A percentile compares a stretch with the other conserved stretches of the same genome.
Evolutionary conservation across 2,797 vertebrate species (phyloP).

Genomic region (Atherinosoma microstoma): DNA sequence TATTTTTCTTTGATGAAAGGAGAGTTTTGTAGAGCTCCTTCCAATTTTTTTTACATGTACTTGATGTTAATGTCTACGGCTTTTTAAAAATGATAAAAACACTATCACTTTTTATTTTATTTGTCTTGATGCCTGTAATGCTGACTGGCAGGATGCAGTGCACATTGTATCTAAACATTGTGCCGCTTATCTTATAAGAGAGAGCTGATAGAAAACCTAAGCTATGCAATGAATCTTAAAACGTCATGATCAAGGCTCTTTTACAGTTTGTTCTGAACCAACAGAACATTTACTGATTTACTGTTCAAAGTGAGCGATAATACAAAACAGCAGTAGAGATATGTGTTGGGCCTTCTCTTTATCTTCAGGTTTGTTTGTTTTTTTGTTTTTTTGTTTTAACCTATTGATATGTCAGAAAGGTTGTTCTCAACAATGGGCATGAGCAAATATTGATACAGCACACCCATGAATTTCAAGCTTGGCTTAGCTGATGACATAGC

Average conservation of each 20-base stretch:
- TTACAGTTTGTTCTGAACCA: slow-evolving; percentile 9
- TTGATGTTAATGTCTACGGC: slow-evolving; percentile 22
- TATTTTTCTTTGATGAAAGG: slow-evolving; percentile 2
- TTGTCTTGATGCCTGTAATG: slow-evolving; percentile 39
- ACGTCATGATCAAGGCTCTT: not conserved
- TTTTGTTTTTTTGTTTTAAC: slow-evolving; percentile 31
- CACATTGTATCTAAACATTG: slow-evolving; percentile 13
- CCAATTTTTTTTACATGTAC: slow-evolving; percentile 23
- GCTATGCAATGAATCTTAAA: slow-evolving; percentile 45
- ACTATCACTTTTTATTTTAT: slow-evolving; percentile 8
- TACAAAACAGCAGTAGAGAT: not conserved
- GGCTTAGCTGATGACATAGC: slow-evolving; percentile 28
- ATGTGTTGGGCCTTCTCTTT: slow-evolving; percentile 34
- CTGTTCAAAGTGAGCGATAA: slow-evolving; percentile 27
- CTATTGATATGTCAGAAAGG: slow-evolving; percentile 50
- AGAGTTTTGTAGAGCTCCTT: not conserved
- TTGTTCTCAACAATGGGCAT: slow-evolving; percentile 40
- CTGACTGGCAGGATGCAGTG: not conserved
- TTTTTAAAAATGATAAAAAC: slow-evolving; percentile 32
- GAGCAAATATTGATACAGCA: slow-evolving; percentile 73
- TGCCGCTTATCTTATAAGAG: slow-evolving; percentile 25
- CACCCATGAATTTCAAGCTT: slow-evolving; percentile 49
- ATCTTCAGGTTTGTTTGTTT: slow-evolving; percentile 3
- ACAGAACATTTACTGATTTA: slow-evolving; percentile 10
- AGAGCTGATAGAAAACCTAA: slow-evolving; percentile 4